Percentiles rank a stretch among this genome's conserved stretches.
These are phyloP conservation scores for Oceanites oceanicus DNA, from an alignment of 2,113 vertebrate genomes.

Conservation along the genomic window DNA sequence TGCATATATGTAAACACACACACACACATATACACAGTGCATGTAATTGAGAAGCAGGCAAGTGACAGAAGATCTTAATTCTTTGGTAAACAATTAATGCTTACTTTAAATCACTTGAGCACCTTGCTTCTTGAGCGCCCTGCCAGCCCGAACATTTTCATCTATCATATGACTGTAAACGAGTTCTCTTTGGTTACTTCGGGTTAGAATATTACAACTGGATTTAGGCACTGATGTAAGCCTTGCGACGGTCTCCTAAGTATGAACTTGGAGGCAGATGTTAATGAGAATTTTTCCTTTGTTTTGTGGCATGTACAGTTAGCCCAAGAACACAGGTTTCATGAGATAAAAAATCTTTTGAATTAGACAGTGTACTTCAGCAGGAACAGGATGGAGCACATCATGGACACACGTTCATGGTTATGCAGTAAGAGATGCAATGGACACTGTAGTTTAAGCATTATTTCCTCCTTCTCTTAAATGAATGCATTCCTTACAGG, in stretches of 20 bases:
- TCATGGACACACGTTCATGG: accelerated
- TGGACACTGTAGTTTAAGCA: neutral
- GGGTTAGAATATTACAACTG: neutral
- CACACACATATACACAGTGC: neutral
- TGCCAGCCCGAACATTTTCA: neutral
- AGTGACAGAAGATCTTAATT: neutral
- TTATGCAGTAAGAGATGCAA: neutral
- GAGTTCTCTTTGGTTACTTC: neutral
- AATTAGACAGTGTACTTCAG: neutral
- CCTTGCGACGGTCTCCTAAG: neutral
- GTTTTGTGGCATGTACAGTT: neutral
- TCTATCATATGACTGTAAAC: neutral
- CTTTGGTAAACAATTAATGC: neutral
- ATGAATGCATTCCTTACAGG: neutral
- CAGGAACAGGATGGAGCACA: neutral
- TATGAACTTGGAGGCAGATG: neutral
- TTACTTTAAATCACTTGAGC: neutral
- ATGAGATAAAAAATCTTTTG: neutral
- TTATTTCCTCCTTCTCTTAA: neutral
- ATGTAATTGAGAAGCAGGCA: neutral
- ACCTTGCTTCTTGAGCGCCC: neutral
- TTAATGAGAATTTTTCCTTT: neutral
- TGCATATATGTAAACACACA: neutral
- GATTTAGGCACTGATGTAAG: neutral
- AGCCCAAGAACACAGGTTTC: neutral